phyloP scores from a whole-genome alignment of 2,113 vertebrate species.

The Hipposideros armiger region DNA sequence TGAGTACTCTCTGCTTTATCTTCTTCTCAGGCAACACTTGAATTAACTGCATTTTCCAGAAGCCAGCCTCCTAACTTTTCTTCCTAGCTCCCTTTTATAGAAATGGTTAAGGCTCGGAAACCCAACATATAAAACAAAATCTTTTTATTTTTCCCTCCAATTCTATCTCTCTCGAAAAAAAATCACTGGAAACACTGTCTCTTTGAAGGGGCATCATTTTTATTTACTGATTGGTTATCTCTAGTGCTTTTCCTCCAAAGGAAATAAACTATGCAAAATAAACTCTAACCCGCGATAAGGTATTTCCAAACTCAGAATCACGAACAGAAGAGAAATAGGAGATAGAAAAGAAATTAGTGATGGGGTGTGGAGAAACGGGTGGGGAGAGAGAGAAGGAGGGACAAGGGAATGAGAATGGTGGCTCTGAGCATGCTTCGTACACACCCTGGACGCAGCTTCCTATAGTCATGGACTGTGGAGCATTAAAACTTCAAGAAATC shows the following conservation, averaged over 20 bases:
- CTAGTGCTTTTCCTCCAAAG: conserved; percentile 44
- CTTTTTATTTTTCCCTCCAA: background rate
- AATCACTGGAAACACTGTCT: conserved; percentile 19
- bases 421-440: background rate
- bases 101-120: conserved; percentile 39
- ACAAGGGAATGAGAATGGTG: background rate
- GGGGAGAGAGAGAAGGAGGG: no score
- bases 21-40: conserved; percentile 57
- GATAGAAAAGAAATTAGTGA: background rate
- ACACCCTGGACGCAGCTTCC: background rate
- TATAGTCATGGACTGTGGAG: background rate
- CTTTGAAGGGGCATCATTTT: conserved; percentile 57
- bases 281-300: conserved; percentile 8
- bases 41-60: conserved; percentile 65
- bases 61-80: background rate
- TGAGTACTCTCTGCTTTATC: conserved; percentile 65
- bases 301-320: conserved; percentile 53
- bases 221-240: conserved; percentile 58
- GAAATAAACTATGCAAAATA: conserved; percentile 69
- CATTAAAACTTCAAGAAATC: background rate
- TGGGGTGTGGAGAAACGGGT: background rate
- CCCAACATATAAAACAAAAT: conserved; percentile 11
- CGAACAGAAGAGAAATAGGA: background rate
- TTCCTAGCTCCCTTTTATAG: conserved; percentile 25
- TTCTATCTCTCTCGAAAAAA: background rate